Evolutionary conservation across 2,888 invertebrate genomes (phyloP), one percentile per base, ranked within the genome.

Genomic region (Tetrapedia diversipes): DNA sequence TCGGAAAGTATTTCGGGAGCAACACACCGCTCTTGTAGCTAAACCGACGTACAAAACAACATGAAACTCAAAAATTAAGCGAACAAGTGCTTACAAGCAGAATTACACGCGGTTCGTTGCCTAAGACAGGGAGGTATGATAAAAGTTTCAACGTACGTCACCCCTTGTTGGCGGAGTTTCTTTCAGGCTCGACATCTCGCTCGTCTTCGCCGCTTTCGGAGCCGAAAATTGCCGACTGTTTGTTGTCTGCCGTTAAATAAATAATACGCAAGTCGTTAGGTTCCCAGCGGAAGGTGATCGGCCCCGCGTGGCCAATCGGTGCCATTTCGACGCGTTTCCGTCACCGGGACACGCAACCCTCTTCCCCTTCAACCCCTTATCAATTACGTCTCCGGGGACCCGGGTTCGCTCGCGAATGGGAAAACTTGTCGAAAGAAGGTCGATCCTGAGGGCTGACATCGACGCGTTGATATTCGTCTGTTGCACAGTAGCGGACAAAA

Each of bases 221-320:
- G 34, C 32, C 37, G 63, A 41, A 77, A 80, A 83, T 82, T 75
- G 76, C 82, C 45, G 73, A 41, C 39, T 54, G 73, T 78, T 80
- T 70, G 78, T 83, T 74, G 80, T 47, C 64, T 51, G 34, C 53
- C 45, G 63, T 67, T 84, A 85, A 84, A 84, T 84, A 84, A 84
- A 83, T 84, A 77, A 84, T 79, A 69, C 37, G 56, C 83, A 24
- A 54, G 65, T 84, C 77, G 79, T 77, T 72, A 54, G 66, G 74
- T 85, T 80, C 80, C 79, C 78, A 79, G 54, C 4, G 39, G 32
- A 43, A 32, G 54, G 54, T 27, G 51, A 39, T 10, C 16, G 45
- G 27, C 22, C 79, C 64, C 64, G 32, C 6, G 66, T 19, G 74
- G 43, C 45, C 81, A 79, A 81, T 84, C 83, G 83, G 83, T 83